These are phyloP conservation scores for Yponomeuta malinellus DNA, from an alignment of 2,888 invertebrate species.

Conservation along the genomic window DNA sequence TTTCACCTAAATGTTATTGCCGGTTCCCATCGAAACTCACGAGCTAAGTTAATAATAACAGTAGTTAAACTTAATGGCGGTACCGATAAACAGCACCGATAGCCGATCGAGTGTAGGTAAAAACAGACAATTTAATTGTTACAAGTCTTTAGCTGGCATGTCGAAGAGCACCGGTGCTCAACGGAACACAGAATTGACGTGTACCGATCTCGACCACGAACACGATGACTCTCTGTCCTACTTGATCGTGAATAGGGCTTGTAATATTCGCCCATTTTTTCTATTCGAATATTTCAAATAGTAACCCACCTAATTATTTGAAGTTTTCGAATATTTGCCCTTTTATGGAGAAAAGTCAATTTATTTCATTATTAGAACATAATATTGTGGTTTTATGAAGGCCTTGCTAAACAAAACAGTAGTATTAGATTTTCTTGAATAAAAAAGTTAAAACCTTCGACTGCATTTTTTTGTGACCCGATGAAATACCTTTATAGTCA, in stretches of 20 bases:
- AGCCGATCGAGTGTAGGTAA: constrained; percentile 22
- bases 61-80: constrained; percentile 37
- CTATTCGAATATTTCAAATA: too few species aligned
- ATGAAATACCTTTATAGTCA: too few species aligned
- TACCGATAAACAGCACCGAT: constrained; percentile 36
- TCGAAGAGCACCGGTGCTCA: constrained; percentile 21
- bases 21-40: constrained; percentile 23
- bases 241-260: background rate
- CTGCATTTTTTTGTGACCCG: too few species aligned
- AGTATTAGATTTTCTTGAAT: too few species aligned
- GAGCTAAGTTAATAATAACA: constrained; percentile 42
- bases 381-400: too few species aligned
- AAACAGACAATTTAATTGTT: constrained; percentile 43
- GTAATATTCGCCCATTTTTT: too few species aligned
- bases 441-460: too few species aligned
- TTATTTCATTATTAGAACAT: too few species aligned
- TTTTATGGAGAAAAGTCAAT: too few species aligned
- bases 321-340: too few species aligned
- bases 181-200: constrained; percentile 19
- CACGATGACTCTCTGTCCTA: constrained; percentile 4
- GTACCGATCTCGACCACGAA: constrained; percentile 13
- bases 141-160: constrained; percentile 29
- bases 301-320: too few species aligned
- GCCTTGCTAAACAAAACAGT: too few species aligned
- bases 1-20: background rate